Evolutionary conservation across 2,113 vertebrate species (phyloP).

Genomic region (Halcyon senegalensis): DNA sequence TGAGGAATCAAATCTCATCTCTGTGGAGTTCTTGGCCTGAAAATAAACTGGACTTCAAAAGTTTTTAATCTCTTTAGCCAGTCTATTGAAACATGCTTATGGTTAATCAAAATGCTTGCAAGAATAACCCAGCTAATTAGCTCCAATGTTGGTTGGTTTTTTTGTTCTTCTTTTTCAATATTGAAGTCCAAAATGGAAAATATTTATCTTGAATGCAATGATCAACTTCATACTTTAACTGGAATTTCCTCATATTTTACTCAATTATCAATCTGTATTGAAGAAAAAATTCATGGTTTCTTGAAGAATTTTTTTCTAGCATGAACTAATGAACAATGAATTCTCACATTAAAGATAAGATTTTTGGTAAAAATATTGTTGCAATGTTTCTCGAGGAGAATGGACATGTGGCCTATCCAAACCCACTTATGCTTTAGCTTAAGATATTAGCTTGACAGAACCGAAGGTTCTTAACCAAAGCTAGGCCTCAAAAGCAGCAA

Average conservation of each 20-base stretch:
- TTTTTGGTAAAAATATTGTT: background rate
- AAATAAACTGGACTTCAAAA: background rate
- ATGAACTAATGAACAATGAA: background rate
- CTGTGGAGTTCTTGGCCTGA: background rate
- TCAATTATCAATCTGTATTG: background rate
- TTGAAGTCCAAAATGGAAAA: background rate
- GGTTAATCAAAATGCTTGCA: background rate
- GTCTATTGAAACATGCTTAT: too few species aligned
- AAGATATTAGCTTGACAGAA: too few species aligned
- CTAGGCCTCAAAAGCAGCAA: too few species aligned
- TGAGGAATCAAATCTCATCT: background rate
- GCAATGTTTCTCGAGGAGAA: too few species aligned
- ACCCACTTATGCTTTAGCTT: too few species aligned
- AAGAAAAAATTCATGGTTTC: background rate
- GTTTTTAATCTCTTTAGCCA: background rate
- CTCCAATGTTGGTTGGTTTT: background rate
- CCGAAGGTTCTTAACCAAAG: too few species aligned
- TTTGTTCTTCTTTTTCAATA: background rate
- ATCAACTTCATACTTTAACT: background rate
- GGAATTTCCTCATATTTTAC: background rate
- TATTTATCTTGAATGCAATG: background rate
- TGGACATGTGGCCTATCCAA: too few species aligned
- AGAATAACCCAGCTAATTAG: background rate
- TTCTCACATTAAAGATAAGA: background rate
- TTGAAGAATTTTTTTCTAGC: background rate